Conservation (phyloP, 2,888 invertebrate species). For the Euzophera pinguis region DNA sequence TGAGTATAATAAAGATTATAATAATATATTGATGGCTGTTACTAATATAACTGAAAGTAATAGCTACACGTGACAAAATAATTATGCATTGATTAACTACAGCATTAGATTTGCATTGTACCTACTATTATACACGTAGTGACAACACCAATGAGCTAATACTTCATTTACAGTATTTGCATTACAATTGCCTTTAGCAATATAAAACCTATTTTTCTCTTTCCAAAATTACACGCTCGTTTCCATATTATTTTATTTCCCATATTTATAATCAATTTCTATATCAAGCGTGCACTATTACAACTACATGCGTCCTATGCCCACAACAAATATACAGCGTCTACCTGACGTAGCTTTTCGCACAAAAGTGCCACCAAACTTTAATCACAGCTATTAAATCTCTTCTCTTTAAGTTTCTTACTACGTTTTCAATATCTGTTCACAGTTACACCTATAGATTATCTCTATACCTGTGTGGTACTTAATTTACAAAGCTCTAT, state of each 20-base stretch:
- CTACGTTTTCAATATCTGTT: slow-evolving; percentile 47
- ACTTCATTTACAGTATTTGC: slow-evolving; percentile 49
- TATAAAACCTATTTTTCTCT: slow-evolving; percentile 28
- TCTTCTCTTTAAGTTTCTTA: slow-evolving; percentile 65
- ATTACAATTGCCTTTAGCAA: slow-evolving; percentile 45
- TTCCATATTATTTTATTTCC: no score
- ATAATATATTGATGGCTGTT: slow-evolving; percentile 47
- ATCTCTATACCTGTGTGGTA: slow-evolving; percentile 73
- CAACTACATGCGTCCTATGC: slow-evolving; percentile 33
- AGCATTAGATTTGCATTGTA: slow-evolving; percentile 62
- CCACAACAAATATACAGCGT: slow-evolving; percentile 23
- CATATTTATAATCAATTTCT: slow-evolving; percentile 12
- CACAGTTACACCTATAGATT: slow-evolving; percentile 57
- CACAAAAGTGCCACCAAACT: slow-evolving; percentile 71
- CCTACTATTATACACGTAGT: slow-evolving; percentile 56
- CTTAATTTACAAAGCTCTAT: slow-evolving; percentile 78
- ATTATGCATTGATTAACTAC: slow-evolving; percentile 43
- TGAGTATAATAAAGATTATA: slow-evolving; percentile 63
- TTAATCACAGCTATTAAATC: slow-evolving; percentile 78
- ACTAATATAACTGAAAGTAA: slow-evolving; percentile 55
- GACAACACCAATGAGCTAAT: slow-evolving; percentile 61
- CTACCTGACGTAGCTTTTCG: slow-evolving; percentile 52
- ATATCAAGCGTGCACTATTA: slow-evolving; percentile 41
- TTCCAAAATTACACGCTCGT: slow-evolving; percentile 17
- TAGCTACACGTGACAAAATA: slow-evolving; percentile 49